Evolutionary conservation across 2,888 invertebrate species (phyloP).

Genomic region (Tyria jacobaeae): DNA sequence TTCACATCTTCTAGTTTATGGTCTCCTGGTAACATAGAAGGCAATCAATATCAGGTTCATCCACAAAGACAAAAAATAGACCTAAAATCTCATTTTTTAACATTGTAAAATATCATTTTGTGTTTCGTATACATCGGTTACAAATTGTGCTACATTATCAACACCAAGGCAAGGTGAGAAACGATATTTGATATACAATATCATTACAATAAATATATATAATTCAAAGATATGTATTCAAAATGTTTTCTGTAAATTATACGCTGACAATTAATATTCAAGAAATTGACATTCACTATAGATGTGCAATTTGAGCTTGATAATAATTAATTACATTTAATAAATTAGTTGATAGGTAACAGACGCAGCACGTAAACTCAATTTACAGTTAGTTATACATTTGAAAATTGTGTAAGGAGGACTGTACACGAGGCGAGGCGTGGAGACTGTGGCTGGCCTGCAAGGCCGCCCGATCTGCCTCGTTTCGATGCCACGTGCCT

Average conservation of each 20-base stretch:
- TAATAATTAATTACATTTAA: constrained; percentile 49
- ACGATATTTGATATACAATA: constrained; percentile 73
- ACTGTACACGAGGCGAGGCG: constrained; percentile 29
- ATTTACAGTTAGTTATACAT: constrained; percentile 57
- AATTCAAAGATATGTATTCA: constrained; percentile 83
- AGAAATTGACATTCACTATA: constrained; percentile 79
- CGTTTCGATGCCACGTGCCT: constrained; percentile 14
- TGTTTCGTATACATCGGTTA: constrained; percentile 85
- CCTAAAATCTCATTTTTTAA: constrained; percentile 82
- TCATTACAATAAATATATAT: constrained; percentile 72
- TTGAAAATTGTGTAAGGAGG: constrained; percentile 41
- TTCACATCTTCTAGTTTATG: constrained; percentile 64
- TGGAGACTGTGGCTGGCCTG: constrained; percentile 22
- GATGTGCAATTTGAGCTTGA: constrained; percentile 78
- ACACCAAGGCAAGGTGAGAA: constrained; percentile 85
- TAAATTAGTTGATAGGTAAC: constrained; percentile 69
- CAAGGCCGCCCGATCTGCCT: constrained; percentile 12
- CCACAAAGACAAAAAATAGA: constrained; percentile 79
- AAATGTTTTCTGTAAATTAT: constrained; percentile 77
- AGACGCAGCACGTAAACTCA: constrained; percentile 67
- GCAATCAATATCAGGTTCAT: constrained; percentile 76
- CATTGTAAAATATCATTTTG: constrained; percentile 85
- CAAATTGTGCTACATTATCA: constrained; percentile 84
- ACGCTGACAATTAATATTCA: constrained; percentile 63
- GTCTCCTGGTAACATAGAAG: constrained; percentile 79